phyloP scores from a whole-genome alignment of 2,888 invertebrate species.

The Ditula angustiorana region DNA sequence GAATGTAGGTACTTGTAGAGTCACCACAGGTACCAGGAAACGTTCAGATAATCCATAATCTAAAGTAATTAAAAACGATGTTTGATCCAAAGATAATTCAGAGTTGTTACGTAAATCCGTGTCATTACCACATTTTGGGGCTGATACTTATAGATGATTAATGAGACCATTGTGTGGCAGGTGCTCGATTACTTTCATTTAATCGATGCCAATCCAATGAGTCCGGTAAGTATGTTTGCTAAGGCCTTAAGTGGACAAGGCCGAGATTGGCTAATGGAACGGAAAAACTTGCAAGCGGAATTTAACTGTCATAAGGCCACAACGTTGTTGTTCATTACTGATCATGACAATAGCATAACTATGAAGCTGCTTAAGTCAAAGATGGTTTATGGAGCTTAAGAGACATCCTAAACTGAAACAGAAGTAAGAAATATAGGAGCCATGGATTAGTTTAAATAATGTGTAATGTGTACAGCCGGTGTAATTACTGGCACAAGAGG shows the following conservation, averaged over 20 bases:
- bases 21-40: conserved; percentile 12
- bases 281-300: conserved; percentile 18
- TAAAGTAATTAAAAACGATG: conserved; percentile 34
- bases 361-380: not conserved
- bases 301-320: not conserved
- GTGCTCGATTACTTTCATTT: conserved; percentile 35
- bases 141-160: conserved; percentile 35
- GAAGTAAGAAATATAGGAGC: no score
- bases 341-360: not conserved
- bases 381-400: no score
- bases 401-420: no score
- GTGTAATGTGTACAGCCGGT: no score
- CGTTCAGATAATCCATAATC: conserved; percentile 10
- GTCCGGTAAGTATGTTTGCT: conserved; percentile 15
- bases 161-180: conserved; percentile 35
- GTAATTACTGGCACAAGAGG: no score
- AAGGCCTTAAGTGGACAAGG: conserved; percentile 19
- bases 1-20: not conserved
- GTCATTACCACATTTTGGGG: conserved; percentile 36
- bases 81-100: conserved; percentile 29
- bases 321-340: not conserved
- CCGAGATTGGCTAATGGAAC: conserved; percentile 25
- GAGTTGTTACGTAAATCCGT: conserved; percentile 21
- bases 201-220: conserved; percentile 21
- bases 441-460: no score